Base-by-base conservation (phyloP, 2,113 vertebrate species). In the Lophius piscatorius region DNA sequence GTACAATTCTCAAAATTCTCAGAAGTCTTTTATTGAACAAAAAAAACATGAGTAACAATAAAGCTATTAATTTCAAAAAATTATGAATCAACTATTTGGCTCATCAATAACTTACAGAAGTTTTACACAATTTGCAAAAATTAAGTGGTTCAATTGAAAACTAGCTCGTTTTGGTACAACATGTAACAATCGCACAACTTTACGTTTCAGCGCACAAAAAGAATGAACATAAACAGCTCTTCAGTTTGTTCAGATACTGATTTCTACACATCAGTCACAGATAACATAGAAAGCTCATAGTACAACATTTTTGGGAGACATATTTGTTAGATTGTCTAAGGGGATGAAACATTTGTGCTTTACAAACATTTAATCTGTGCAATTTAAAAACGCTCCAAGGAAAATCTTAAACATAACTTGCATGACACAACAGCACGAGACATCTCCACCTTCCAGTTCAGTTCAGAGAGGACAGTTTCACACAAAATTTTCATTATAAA, bases 131-230 rank as follows among this genome's bases (percentile, higher is more conserved):
- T 67, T 63, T 62, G 42, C 13, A 70, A 81, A 81, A 72, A 82
- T 74, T 70, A 72, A 86, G 78, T 85, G 78, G 76, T 83, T 87
- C 70, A n/a, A n/a, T 75, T 18, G 62, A 10, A 50, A 48, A 51
- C 38, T 35, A 49, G 22, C 65, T 40, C 62, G 34, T 66, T 70
- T 23, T 58, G 76, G 20, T 40, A 70, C 54, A n/a, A 68, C 49
- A 45, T 62, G 70, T 82, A 76, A 64, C 63, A 78, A 74, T 49
- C 46, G 62, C 50, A 73, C 45, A 38, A 38, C 39, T 49, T 41
- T 40, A 46, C 46, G 31, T 62, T 72, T 23, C 50, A 80, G 17
- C 29, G 71, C 26, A 70, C 58, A 47, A 20, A 66, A 56, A 80
- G 28, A 45, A 51, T 39, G 4, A 54, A 72, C 42, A 56, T 39